These are phyloP conservation scores for Anguilla anguilla DNA, from an alignment of 2,797 vertebrate genomes.

Conservation along the genomic window DNA sequence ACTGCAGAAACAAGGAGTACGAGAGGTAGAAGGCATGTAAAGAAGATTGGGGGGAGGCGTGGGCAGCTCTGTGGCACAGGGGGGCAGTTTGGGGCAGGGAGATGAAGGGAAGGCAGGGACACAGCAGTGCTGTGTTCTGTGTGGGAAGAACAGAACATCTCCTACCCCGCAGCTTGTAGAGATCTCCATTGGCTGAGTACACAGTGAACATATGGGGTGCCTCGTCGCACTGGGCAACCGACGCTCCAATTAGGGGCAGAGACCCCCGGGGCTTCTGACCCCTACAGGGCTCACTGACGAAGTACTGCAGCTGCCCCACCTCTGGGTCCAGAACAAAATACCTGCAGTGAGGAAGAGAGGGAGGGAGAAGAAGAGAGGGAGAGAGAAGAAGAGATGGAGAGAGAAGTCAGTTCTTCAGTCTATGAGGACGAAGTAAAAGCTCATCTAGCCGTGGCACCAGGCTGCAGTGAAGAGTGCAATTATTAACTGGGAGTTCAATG, in stretches of 20 bases:
- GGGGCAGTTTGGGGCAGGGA: not conserved
- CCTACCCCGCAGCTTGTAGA: constrained; percentile 88
- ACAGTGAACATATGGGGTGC: constrained; percentile 86
- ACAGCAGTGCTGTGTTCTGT: not conserved
- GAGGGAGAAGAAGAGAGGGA: not conserved
- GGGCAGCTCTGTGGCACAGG: not conserved
- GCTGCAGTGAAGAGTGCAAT: not conserved
- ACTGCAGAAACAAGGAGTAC: not conserved
- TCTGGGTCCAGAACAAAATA: constrained; percentile 90
- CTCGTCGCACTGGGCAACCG: constrained; percentile 81
- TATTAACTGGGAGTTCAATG: not conserved
- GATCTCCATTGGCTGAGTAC: constrained; percentile 80
- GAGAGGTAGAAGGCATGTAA: not conserved
- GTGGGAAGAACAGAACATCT: not conserved
- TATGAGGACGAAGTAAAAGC: not conserved
- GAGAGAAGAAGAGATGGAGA: not conserved
- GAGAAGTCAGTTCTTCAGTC: not conserved
- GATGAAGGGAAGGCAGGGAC: not conserved
- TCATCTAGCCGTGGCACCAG: not conserved
- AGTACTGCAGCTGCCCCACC: constrained; percentile 83
- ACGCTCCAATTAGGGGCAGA: constrained; percentile 82
- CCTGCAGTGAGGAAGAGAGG: constrained; percentile 61
- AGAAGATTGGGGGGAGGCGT: not conserved
- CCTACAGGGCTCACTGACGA: constrained; percentile 82
- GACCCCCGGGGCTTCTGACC: constrained; percentile 82